Evolutionary conservation across 2,113 vertebrate genomes (phyloP).

Genomic region (Glaucidium brasilianum): DNA sequence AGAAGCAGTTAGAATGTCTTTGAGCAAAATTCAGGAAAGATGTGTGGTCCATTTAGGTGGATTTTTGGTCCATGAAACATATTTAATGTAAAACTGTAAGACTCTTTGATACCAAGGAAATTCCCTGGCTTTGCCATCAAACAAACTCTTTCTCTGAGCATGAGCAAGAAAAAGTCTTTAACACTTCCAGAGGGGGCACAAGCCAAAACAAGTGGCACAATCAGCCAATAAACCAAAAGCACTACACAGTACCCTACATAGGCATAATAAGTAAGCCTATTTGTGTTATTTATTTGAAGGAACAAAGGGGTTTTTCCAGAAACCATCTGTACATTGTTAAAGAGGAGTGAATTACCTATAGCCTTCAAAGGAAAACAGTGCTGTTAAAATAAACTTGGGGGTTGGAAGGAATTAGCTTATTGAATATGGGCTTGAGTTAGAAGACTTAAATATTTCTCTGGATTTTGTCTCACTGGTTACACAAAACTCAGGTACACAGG

Average conservation of each 20-base stretch:
- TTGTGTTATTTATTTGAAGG: neutral
- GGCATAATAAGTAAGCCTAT: neutral
- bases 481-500: neutral
- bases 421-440: neutral
- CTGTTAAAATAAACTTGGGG: constrained; percentile 15
- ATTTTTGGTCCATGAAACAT: neutral
- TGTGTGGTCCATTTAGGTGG: neutral
- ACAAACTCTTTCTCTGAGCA: neutral
- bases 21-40: neutral
- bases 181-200: neutral
- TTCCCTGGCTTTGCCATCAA: constrained; percentile 20
- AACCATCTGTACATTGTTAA: constrained; percentile 22
- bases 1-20: neutral
- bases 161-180: neutral
- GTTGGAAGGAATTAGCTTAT: neutral
- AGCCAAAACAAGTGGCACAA: constrained; percentile 2
- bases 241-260: neutral
- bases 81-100: neutral
- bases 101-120: constrained; percentile 9
- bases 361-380: constrained; percentile 19
- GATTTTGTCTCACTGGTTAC: neutral
- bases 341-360: neutral
- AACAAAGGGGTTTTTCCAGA: constrained; percentile 35
- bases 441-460: neutral
- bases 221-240: neutral